Evolutionary conservation across 2,113 vertebrate genomes (phyloP).

Genomic region (Pangasianodon hypophthalmus): DNA sequence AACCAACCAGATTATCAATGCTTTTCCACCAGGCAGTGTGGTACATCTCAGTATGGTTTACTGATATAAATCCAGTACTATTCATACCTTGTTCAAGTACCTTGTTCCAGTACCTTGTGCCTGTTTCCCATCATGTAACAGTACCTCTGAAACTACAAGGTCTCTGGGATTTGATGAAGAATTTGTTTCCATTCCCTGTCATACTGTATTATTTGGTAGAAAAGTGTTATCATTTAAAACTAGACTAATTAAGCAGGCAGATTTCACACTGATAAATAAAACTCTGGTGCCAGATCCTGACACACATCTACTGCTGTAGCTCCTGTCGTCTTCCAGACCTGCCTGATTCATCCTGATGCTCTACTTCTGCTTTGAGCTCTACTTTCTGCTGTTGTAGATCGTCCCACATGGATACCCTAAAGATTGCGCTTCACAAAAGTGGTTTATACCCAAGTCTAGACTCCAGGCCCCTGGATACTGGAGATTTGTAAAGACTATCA

Average conservation of each 20-base stretch:
- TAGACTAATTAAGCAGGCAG: neutral
- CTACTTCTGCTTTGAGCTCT: neutral
- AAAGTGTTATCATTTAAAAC: neutral
- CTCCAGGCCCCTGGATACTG: neutral
- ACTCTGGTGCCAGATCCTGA: neutral
- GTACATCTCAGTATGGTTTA: neutral
- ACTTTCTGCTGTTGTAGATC: neutral
- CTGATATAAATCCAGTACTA: neutral
- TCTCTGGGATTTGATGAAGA: neutral
- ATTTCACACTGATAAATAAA: neutral
- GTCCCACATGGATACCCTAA: neutral
- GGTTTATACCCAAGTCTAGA: neutral
- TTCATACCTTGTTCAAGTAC: neutral
- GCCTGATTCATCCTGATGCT: neutral
- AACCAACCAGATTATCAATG: neutral
- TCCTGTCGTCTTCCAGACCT: neutral
- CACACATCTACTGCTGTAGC: neutral
- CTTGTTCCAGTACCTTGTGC: neutral
- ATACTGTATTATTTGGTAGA: neutral
- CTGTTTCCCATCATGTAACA: neutral
- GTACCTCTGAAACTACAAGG: neutral
- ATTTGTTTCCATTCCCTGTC: neutral
- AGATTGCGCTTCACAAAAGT: neutral
- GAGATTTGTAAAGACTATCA: neutral
- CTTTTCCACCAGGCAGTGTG: neutral